phyloP scores from a whole-genome alignment of 2,888 invertebrate genomes.

The Temnothorax rugatulus region DNA sequence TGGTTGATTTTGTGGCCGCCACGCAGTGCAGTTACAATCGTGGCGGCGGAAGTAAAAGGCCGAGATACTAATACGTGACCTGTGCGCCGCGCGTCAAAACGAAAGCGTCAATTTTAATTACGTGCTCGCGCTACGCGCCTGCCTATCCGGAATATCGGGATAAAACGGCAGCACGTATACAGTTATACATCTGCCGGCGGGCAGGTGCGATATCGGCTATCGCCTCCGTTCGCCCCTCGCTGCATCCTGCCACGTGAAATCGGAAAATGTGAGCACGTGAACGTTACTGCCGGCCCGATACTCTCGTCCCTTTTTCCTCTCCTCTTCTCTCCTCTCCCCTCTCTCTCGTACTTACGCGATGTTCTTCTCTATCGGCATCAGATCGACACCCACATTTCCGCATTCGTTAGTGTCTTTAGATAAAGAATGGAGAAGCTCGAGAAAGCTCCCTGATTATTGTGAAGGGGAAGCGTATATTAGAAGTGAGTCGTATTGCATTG shows the following conservation, averaged over 20 bases:
- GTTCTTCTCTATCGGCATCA: background rate
- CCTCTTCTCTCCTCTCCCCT: constrained; percentile 32
- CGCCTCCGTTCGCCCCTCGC: constrained; percentile 67
- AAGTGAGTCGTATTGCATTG: background rate
- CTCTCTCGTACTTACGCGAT: constrained; percentile 41
- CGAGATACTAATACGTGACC: constrained; percentile 53
- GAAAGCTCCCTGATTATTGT: constrained; percentile 2
- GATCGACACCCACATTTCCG: constrained; percentile 32
- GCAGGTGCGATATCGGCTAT: constrained; percentile 79
- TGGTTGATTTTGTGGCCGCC: constrained; percentile 50
- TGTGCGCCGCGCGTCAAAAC: constrained; percentile 65
- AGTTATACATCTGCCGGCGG: constrained; percentile 59
- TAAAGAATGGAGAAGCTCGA: constrained; percentile 33
- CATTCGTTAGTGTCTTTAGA: constrained; percentile 48
- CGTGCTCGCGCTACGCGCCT: constrained; percentile 64
- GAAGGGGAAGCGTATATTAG: background rate
- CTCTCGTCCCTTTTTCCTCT: background rate
- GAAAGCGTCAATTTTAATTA: constrained; percentile 82
- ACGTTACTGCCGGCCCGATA: constrained; percentile 26
- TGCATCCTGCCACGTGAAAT: constrained; percentile 73
- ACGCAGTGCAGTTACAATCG: constrained; percentile 49
- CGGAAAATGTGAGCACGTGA: constrained; percentile 78
- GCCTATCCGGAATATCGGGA: constrained; percentile 72
- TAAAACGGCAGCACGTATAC: constrained; percentile 65
- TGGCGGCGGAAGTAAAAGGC: constrained; percentile 65